Evolutionary conservation across 2,113 vertebrate species (phyloP).

Genomic region (Herpailurus yagouaroundi): DNA sequence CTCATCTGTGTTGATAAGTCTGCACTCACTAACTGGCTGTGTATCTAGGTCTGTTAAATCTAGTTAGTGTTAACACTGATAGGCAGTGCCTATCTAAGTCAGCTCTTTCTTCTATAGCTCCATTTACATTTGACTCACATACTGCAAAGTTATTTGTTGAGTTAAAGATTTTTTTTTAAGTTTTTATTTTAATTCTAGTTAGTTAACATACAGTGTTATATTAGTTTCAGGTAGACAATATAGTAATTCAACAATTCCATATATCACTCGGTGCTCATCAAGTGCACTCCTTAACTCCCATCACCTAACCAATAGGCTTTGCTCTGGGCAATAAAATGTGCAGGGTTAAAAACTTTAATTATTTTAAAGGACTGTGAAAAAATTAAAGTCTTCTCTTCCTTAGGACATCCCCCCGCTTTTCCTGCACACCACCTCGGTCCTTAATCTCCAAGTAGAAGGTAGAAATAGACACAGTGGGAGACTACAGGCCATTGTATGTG

Average conservation of each 20-base stretch:
- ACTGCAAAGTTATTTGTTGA: neutral
- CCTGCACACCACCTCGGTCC: neutral
- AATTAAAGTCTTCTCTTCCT: neutral
- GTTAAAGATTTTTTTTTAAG: neutral
- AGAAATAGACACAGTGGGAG: neutral
- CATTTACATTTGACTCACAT: neutral
- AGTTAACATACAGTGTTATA: neutral
- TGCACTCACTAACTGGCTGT: neutral
- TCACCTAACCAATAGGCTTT: neutral
- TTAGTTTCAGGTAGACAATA: neutral
- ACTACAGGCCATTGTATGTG: neutral
- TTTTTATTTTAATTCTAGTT: neutral
- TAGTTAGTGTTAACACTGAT: neutral
- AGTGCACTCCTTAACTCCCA: neutral
- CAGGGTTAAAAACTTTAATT: neutral
- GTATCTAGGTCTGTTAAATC: neutral
- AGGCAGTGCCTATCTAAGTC: neutral
- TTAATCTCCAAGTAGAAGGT: neutral
- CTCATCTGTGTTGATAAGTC: neutral
- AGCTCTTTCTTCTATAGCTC: neutral
- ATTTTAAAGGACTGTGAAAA: neutral
- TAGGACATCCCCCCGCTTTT: neutral
- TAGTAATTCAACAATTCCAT: neutral
- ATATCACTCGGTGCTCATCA: neutral
- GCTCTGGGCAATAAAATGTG: neutral